Conservation (phyloP, 2,888 invertebrate species). For the Chelonus formosanus region DNA sequence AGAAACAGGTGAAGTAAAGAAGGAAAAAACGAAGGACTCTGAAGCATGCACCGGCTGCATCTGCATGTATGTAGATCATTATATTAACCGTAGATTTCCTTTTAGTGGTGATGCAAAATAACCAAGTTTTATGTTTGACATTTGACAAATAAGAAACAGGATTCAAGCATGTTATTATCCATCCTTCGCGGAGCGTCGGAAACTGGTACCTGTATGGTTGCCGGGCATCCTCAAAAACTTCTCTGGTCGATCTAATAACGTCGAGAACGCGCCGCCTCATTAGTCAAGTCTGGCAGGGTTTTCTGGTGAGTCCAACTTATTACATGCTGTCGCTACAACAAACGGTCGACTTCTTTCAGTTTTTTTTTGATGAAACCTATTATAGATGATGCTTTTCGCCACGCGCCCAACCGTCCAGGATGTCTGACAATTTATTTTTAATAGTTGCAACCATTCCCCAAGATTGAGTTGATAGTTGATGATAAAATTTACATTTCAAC, state of each 20-base stretch:
- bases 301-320: slow-evolving; percentile 49
- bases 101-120: slow-evolving; percentile 50
- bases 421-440: slow-evolving; percentile 6
- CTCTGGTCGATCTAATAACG: slow-evolving; percentile 65
- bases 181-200: slow-evolving; percentile 55
- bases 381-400: slow-evolving; percentile 22
- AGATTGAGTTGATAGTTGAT: not conserved
- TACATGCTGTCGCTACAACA: slow-evolving; percentile 46
- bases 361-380: slow-evolving; percentile 31
- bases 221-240: slow-evolving; percentile 55
- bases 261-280: slow-evolving; percentile 64
- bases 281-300: slow-evolving; percentile 58
- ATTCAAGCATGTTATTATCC: slow-evolving; percentile 64
- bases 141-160: slow-evolving; percentile 65
- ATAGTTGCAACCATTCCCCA: not conserved
- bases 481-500: not conserved
- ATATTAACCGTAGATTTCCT: slow-evolving; percentile 47
- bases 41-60: not conserved
- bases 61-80: slow-evolving; percentile 55
- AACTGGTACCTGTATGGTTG: slow-evolving; percentile 29
- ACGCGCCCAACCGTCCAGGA: slow-evolving; percentile 4
- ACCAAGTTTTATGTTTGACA: slow-evolving; percentile 61
- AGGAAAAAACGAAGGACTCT: not conserved
- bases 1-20: not conserved
- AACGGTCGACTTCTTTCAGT: slow-evolving; percentile 29